Base-by-base conservation (phyloP, 2,113 vertebrate genomes). In the Loxodonta africana region DNA sequence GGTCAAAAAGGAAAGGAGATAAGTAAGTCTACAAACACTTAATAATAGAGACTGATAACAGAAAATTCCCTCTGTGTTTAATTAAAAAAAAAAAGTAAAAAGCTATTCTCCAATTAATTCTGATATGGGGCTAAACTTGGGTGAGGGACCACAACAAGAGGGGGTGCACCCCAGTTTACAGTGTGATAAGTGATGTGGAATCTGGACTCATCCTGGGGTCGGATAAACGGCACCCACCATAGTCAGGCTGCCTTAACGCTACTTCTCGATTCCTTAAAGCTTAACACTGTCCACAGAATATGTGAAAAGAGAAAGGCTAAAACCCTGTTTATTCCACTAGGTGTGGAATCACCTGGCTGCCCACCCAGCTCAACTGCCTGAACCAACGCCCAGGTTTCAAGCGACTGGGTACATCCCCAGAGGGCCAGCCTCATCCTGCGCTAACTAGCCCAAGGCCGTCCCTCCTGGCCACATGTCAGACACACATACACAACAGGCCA, bases 351-450 rank as follows among this genome's bases (percentile, higher is more conserved):
- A 28, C 78, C 28, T 7, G 18, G 74, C 44, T 46, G 28, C 25
- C 33, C 21, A 20, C 5, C 2, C 33, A 2, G 0, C 9, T 44
- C 30, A 6, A 41, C 14, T 33, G 25, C 11, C 46, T 62, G 20
- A 1, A 18, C 41, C 15, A 80, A 33, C 4, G 11, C 48, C 21
- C 48, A 0, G 0, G 6, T 9, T 33, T 14, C 33, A 0, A 10
- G 9, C 28, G 46, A 51, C 21, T 3, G 2, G 77, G 71, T 30
- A 63, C 30, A 18, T 73, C 18, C 80, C 26, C 80, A 26, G 6
- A 57, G 8, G 6, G 65, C 57, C 74, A 57, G 26, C 41, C 25
- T 53, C 37, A 21, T 51, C 57, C 92, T 81, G 15, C 67, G n/a
- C 33, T 1, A 33, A 41, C 33, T 1, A 37, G 12, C 37, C 62